phyloP scores from a whole-genome alignment of 2,888 invertebrate species.

The Parnassius smintheus region DNA sequence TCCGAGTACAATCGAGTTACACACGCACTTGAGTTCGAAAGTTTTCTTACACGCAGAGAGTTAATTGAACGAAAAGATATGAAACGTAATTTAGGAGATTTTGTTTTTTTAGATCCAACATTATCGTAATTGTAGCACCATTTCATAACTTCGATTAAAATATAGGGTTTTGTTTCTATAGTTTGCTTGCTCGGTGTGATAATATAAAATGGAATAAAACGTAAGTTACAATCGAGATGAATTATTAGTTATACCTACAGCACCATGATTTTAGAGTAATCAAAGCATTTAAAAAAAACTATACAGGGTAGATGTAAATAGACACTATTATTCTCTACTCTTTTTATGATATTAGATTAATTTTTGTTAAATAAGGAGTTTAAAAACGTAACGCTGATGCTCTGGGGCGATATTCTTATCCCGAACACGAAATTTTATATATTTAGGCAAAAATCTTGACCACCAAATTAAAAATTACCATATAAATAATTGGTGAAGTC shows the following conservation, averaged over 20 bases:
- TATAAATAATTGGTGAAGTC: too few relatives aligned
- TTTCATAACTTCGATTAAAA: slow-evolving; percentile 6
- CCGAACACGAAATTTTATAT: too few relatives aligned
- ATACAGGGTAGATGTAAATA: too few relatives aligned
- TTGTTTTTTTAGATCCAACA: slow-evolving; percentile 44
- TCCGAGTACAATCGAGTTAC: slow-evolving; percentile 74
- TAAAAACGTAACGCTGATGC: too few relatives aligned
- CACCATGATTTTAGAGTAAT: not conserved
- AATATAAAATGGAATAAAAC: slow-evolving; percentile 14
- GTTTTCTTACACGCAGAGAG: slow-evolving; percentile 68
- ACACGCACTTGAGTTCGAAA: slow-evolving; percentile 62
- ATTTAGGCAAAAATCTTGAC: too few relatives aligned
- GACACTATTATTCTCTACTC: too few relatives aligned
- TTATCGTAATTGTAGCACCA: slow-evolving; percentile 22
- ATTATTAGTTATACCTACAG: not conserved
- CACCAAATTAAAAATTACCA: too few relatives aligned
- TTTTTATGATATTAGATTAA: too few relatives aligned
- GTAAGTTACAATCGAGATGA: not conserved
- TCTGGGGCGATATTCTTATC: too few relatives aligned
- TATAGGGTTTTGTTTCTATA: not conserved
- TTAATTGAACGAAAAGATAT: slow-evolving; percentile 61
- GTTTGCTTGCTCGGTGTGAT: not conserved
- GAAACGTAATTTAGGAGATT: slow-evolving; percentile 52
- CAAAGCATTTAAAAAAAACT: too few relatives aligned
- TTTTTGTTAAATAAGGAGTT: too few relatives aligned